A percentile compares a stretch with the other conserved stretches of the same genome.
These are phyloP conservation scores for Nesometra sesokonis DNA, from an alignment of 35 echinoderm and acorn worm genomes.

Conservation along the genomic window DNA sequence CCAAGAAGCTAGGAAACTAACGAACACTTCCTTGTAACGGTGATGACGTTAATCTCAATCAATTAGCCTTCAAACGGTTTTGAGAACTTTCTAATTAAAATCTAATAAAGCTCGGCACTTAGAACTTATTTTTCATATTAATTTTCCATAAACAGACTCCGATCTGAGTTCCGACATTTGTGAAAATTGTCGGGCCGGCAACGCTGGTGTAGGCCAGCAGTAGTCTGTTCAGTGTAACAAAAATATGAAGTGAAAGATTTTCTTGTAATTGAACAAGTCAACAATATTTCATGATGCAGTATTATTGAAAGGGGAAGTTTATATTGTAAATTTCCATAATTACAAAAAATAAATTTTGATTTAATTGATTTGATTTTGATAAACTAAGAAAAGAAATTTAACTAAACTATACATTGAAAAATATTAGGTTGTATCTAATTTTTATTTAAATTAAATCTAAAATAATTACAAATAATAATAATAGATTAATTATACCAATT, in stretches of 20 bases:
- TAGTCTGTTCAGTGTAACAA: background rate
- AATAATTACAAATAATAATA: no score
- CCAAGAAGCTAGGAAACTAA: background rate
- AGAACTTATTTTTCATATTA: background rate
- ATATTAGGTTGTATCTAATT: no score
- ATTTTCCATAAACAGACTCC: background rate
- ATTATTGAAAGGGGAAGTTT: no score
- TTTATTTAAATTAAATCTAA: no score
- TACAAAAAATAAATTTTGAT: no score
- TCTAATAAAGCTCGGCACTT: background rate
- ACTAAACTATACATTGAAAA: no score
- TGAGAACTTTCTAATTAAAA: background rate
- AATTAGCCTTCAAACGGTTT: background rate
- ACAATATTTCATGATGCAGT: no score
- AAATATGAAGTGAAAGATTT: background rate
- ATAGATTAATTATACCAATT: no score
- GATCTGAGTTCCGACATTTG: background rate
- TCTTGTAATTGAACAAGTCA: no score
- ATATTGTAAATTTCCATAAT: no score
- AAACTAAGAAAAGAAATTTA: no score
- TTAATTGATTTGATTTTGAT: no score
- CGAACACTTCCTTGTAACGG: background rate
- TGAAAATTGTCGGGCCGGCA: background rate
- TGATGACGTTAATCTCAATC: background rate
- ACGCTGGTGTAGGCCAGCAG: background rate